Base-by-base conservation (phyloP, 2,888 invertebrate genomes). In the Rutpela maculata region DNA sequence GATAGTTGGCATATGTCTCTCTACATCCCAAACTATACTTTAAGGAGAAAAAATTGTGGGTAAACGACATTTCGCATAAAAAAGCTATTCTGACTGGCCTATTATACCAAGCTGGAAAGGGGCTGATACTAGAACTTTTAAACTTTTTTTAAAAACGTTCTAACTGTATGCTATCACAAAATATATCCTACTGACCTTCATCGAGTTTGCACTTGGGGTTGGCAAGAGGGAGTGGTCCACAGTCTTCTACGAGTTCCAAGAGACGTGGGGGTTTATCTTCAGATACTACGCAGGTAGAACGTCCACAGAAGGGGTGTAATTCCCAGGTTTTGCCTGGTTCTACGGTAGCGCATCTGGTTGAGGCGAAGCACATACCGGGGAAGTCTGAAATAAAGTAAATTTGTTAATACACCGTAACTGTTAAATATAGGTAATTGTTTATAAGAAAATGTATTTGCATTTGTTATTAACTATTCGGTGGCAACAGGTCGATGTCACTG, bases 351-450 rank as follows among this genome's bases (percentile, higher is more conserved):
- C 97, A 97, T 75, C 94, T 93, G 75, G 97, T 97, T 7, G 97
- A 96, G 0, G 97, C 97, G 90, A 97, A 97, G 88, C 97, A 97
- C 93, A 95, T 93, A 56, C 96, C 96, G 66, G 97, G 97, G 92
- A 97, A 97, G 90, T 97, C 97, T 94, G 89, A 0, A 90, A 90
- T 78, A 74, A 87, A 88, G 77, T 75, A 76, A 78, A 67, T 22
- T 55, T 26, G n/a, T 60, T 26, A 50, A 6, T n/a, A 50, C 50
- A n/a, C 15, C 1, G n/a, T 15, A n/a, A n/a, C 12, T 50, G 50
- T 50, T n/a, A n/a, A 1, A 50, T 12, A n/a, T n/a, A 43, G 0
- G 7, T n/a, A n/a, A 7, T 9, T 12, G 12, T 43, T 43, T 43
- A 43, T 1, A 12, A 43, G n/a, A n/a, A n/a, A n/a, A n/a, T n/a